Base-by-base conservation (phyloP, 2,888 invertebrate genomes). In the Lysandra coridon region DNA sequence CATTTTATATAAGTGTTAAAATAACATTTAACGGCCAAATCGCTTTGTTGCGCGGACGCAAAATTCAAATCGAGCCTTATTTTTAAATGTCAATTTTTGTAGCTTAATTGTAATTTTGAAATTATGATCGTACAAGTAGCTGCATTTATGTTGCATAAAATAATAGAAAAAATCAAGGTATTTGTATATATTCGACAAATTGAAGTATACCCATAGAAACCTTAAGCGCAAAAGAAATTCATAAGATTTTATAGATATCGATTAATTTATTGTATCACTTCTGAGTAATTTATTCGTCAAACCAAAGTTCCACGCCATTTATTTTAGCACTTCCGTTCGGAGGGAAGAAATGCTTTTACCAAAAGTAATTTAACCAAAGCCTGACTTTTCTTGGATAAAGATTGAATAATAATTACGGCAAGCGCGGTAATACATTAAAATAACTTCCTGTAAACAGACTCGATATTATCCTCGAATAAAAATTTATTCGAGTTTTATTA, bases 341-440 rank as follows among this genome's bases (percentile, higher is more conserved):
- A 84, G 88, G 88, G 92, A 92, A 91, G 91, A 92, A 93, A 92
- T 89, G 91, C 90, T 92, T 92, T 92, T 91, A 92, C 91, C 92
- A 91, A 91, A 92, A 92, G 90, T 92, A 92, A 92, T 92, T 92
- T 92, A 81, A 87, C 88, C 89, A 90, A 88, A 88, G 90, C 88
- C 91, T 89, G 89, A 92, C 90, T 92, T 89, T 86, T 86, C 85
- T 87, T 82, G 88, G 89, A 90, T 92, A 91, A 90, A 92, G 89
- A 90, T 91, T 90, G 89, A 91, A 91, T 92, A 92, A 91, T 92
- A 89, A 92, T 92, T 89, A 90, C 88, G 86, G 87, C 83, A 37
- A 33, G 69, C 69, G 69, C 14, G 69, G 76, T 76, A 49, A 75
- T 49, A 33, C 76, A 53, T 76, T 57, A 76, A 57, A 76, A 76